Evolutionary conservation across 1,140 invertebrate genomes (phyloP), one percentile per base, ranked within the genome.

Genomic region (Heliconius melpomene): DNA sequence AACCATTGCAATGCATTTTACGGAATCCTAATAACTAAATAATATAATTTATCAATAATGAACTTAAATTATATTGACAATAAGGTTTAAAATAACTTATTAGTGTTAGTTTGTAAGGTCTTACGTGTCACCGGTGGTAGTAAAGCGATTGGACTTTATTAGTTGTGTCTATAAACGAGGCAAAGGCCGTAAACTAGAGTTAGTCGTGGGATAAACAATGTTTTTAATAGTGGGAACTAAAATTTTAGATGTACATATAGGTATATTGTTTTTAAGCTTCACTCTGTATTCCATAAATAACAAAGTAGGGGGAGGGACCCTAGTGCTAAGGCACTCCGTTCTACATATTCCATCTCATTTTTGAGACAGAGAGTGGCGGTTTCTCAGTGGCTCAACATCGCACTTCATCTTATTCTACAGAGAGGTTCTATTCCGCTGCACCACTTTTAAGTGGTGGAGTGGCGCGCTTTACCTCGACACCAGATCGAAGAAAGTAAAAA

Each of bases 111-210:
- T 23, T 16, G 29, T 38, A 38, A 72, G 36, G 32, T 80, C 75
- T 77, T 77, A 76, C 79, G 74, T 72, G 75, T 74, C 75, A 74
- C 77, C 80, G 81, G 79, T 72, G 82, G 79, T 83, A 81, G 82
- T 87, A 86, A 86, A 86, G 75, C 85, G 87, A 88, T 87, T 89
- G 85, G 80, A 86, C 84, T 91, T 90, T 91, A 92, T 91, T 90
- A 87, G 86, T 88, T 88, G 84, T 89, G 86, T 85, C 89, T 85
- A 90, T 90, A 90, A 89, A 91, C 86, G 86, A 87, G 87, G 84
- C 87, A 86, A 79, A 78, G 84, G 84, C 80, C 79, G 85, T 90
- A 89, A 91, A 91, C 85, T 82, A 83, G 83, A 82, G 36, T 83
- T 81, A 70, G 83, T 82, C 83, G 81, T 79, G 85, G 83, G 79